Evolutionary conservation across 64 coral and sea anemone genomes (phyloP).

Genomic region (Porites australiensis): DNA sequence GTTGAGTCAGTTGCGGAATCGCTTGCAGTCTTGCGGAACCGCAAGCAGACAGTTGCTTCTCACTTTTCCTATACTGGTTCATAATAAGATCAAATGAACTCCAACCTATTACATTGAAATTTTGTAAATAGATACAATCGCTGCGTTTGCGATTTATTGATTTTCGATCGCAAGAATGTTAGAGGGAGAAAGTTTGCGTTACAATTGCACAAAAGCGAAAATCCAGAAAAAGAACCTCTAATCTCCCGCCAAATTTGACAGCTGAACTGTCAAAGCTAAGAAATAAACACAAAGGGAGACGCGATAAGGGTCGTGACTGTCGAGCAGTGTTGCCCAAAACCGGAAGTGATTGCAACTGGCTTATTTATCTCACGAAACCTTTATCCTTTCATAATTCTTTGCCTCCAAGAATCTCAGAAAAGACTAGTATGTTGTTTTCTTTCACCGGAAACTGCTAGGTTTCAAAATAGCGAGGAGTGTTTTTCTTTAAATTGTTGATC

Average conservation of each 20-base stretch:
- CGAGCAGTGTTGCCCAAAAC: neutral
- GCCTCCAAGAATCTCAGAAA: neutral
- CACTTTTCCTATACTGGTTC: neutral
- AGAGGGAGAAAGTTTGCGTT: conserved; percentile 1
- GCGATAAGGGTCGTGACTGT: neutral
- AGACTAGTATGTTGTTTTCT: neutral
- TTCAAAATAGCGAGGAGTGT: neutral
- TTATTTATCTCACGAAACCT: neutral
- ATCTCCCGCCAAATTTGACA: conserved; percentile 53
- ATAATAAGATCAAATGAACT: conserved; percentile 8
- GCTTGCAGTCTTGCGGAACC: neutral
- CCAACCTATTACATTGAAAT: neutral
- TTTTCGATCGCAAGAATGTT: conserved; percentile 5
- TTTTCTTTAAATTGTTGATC: neutral
- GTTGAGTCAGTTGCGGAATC: neutral
- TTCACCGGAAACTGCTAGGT: neutral
- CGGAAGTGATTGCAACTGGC: conserved; percentile 8
- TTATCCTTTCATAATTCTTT: neutral
- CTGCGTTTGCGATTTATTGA: neutral
- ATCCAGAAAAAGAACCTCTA: neutral
- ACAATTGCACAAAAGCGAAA: neutral
- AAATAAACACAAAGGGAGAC: neutral
- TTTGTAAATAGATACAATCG: neutral
- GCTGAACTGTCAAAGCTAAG: conserved; percentile 12
- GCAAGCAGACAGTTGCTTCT: neutral